Conservation (phyloP, 2,888 invertebrate genomes). For the Therioaphis trifolii region DNA sequence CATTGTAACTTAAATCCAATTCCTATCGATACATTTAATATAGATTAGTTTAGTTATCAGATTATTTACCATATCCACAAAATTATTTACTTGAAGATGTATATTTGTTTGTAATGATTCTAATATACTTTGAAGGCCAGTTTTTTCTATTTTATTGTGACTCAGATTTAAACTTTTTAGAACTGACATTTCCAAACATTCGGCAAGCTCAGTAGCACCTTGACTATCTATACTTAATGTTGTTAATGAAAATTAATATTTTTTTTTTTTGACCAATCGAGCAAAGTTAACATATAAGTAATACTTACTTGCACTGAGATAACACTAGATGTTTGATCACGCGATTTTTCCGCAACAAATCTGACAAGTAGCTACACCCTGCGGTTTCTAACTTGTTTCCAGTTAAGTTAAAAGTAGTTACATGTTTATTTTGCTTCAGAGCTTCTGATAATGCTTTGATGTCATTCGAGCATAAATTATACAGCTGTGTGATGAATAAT, state of each 20-base stretch:
- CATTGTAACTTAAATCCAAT: conserved; percentile 26
- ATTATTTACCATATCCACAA: neutral
- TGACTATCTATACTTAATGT: neutral
- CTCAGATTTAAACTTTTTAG: conserved; percentile 3
- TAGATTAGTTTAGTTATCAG: no score
- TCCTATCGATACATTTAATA: neutral
- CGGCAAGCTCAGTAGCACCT: neutral
- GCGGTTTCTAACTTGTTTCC: neutral
- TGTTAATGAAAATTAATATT: neutral
- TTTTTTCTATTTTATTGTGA: neutral
- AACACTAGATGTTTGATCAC: neutral
- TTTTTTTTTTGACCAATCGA: neutral
- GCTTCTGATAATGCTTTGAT: conserved; percentile 19
- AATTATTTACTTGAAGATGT: neutral
- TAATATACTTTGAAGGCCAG: neutral
- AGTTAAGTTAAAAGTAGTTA: conserved; percentile 17
- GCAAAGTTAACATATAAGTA: neutral
- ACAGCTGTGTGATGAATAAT: neutral
- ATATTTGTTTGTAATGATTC: conserved; percentile 2
- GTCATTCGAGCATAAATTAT: neutral
- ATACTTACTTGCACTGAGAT: conserved; percentile 3
- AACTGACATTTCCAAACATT: neutral
- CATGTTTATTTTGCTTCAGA: neutral
- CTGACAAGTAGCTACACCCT: conserved; percentile 13
- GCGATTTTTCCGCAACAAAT: neutral